Conservation (phyloP, 2,113 vertebrate species). For the Loxodonta africana region DNA sequence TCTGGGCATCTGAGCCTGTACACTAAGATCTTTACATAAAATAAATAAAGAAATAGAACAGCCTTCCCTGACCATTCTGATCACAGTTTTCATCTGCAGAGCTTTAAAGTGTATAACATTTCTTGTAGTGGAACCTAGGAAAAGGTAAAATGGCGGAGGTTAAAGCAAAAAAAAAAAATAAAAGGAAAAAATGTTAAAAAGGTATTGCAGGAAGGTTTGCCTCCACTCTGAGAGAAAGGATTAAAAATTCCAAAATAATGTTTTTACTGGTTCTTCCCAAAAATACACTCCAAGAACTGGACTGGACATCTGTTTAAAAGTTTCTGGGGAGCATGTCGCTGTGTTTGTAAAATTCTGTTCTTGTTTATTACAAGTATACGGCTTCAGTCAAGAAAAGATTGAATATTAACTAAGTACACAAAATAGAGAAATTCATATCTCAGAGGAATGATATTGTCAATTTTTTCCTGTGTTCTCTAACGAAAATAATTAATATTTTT, state of each 20-base stretch:
- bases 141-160: background rate
- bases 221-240: background rate
- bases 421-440: background rate
- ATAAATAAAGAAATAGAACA: background rate
- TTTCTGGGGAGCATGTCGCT: background rate
- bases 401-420: background rate
- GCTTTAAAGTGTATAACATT: background rate
- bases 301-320: background rate
- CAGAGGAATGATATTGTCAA: background rate
- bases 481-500: background rate
- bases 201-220: background rate
- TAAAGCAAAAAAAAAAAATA: background rate
- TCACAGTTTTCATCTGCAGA: background rate
- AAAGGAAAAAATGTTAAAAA: background rate
- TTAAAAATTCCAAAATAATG: background rate
- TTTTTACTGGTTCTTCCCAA: background rate
- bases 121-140: background rate
- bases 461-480: background rate
- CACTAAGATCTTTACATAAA: background rate
- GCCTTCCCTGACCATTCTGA: background rate
- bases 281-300: background rate
- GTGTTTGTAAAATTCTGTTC: background rate
- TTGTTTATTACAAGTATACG: background rate
- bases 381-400: background rate
- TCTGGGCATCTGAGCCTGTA: background rate